These are phyloP conservation scores for Brachyptera putata DNA, from an alignment of 2,888 invertebrate species.

Conservation along the genomic window DNA sequence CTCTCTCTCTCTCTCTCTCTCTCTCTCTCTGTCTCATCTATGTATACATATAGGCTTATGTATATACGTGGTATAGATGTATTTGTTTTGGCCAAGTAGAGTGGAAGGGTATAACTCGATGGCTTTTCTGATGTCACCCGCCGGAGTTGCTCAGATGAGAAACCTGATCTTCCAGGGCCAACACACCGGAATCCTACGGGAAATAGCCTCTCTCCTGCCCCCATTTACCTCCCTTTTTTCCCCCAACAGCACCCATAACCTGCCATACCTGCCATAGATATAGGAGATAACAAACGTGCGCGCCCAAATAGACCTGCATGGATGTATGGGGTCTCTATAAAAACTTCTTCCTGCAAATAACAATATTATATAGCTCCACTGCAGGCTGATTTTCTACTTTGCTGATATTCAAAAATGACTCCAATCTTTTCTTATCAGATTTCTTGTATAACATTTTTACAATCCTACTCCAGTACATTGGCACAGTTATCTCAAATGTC, in stretches of 20 bases:
- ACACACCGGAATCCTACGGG: slow-evolving; percentile 17
- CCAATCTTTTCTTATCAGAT: too few relatives aligned
- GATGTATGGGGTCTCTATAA: background rate
- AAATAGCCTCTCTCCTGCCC: background rate
- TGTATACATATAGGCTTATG: background rate
- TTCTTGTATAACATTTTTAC: too few relatives aligned
- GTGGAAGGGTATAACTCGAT: too few relatives aligned
- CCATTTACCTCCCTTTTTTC: background rate
- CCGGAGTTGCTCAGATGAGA: slow-evolving; percentile 17
- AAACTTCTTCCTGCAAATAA: slow-evolving; percentile 9
- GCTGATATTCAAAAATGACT: too few relatives aligned
- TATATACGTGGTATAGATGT: background rate
- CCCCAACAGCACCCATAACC: background rate
- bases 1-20: too few relatives aligned
- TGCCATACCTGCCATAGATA: slow-evolving; percentile 17
- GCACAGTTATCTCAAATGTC: too few relatives aligned
- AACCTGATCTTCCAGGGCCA: slow-evolving; percentile 18
- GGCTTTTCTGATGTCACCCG: background rate
- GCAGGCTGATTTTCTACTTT: background rate
- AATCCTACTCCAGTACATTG: too few relatives aligned
- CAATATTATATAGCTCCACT: slow-evolving; percentile 10
- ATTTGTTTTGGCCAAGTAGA: background rate
- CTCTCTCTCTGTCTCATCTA: too few relatives aligned
- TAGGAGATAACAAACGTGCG: slow-evolving; percentile 2
- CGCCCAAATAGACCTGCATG: background rate